These are phyloP conservation scores for Cochlearius cochlearius DNA, from an alignment of 2,113 vertebrate species.

Conservation along the genomic window DNA sequence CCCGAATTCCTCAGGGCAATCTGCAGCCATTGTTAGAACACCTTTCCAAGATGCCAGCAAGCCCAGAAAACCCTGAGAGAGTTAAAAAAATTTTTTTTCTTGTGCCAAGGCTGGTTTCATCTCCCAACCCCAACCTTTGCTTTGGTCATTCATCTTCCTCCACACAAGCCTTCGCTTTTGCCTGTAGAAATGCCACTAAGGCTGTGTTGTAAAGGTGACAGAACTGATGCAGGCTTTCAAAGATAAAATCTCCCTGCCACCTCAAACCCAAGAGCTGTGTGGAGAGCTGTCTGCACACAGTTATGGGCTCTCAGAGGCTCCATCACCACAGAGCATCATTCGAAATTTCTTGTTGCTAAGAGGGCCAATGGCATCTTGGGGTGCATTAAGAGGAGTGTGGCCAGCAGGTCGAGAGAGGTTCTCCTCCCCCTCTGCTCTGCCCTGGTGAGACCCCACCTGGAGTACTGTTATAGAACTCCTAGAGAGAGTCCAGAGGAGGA, in stretches of 20 bases:
- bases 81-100: not conserved
- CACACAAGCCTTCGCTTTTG: not conserved
- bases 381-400: too few relatives aligned
- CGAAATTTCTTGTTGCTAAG: too few relatives aligned
- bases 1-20: not conserved
- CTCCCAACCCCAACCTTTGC: not conserved
- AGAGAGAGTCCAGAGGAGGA: too few relatives aligned
- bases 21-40: not conserved
- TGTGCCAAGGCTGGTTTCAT: not conserved
- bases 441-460: too few relatives aligned
- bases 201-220: not conserved
- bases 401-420: too few relatives aligned
- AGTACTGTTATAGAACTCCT: too few relatives aligned
- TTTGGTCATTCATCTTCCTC: not conserved
- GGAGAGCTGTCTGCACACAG: not conserved
- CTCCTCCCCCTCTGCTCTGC: too few relatives aligned
- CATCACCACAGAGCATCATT: not conserved
- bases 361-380: too few relatives aligned
- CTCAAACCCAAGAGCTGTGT: not conserved
- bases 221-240: not conserved
- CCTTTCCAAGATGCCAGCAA: slow-evolving; percentile 16
- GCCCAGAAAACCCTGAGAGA: not conserved
- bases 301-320: not conserved
- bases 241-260: not conserved
- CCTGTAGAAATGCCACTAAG: not conserved